These are phyloP conservation scores for Melanerpes formicivorus DNA, from an alignment of 2,113 vertebrate genomes.

Conservation along the genomic window DNA sequence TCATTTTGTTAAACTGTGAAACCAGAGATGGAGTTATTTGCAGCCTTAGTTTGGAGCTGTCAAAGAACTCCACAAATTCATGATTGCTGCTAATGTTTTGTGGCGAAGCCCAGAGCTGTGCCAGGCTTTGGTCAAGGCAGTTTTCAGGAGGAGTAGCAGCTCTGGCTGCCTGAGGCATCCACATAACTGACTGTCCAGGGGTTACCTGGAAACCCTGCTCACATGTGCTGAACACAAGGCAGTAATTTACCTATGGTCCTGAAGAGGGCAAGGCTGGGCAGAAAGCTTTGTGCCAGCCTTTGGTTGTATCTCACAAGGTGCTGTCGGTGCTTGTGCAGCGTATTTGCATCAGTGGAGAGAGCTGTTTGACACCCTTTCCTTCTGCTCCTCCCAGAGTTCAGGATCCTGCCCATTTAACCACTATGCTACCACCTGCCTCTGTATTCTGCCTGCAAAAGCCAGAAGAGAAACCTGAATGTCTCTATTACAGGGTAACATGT, in stretches of 20 bases:
- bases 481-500: neutral
- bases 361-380: neutral
- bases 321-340: neutral
- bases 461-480: neutral
- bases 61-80: neutral
- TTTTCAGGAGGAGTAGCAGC: neutral
- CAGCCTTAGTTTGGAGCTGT: neutral
- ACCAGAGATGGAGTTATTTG: conserved; percentile 2
- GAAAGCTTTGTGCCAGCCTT: neutral
- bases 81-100: neutral
- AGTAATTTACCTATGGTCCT: neutral
- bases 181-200: neutral
- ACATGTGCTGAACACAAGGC: rapidly evolving
- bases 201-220: neutral
- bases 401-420: neutral
- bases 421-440: neutral
- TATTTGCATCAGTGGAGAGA: neutral
- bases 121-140: neutral
- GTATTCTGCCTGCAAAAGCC: neutral
- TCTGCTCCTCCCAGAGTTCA: neutral
- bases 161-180: neutral
- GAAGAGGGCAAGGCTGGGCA: neutral
- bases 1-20: conserved; percentile 14
- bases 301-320: neutral
- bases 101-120: neutral